Evolutionary conservation across 2,797 vertebrate genomes (phyloP), one percentile per base, ranked within the genome.

Genomic region (Danio choprae): DNA sequence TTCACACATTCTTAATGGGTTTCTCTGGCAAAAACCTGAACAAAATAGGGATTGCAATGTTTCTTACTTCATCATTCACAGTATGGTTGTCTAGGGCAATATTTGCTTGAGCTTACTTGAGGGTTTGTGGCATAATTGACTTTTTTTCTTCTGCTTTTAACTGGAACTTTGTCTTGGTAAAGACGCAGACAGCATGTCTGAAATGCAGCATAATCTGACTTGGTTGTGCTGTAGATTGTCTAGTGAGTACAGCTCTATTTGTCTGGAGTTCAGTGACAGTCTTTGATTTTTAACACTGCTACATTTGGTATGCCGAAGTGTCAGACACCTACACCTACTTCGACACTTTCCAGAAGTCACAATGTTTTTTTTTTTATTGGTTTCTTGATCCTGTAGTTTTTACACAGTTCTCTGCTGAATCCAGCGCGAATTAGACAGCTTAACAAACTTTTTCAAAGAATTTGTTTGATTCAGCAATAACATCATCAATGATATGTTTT

Each of bases 1-100:
- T 58, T 56, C 12, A 58, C 40, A 48, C 20, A 63, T 22, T 48
- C 13, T 50, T 68, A 68, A 68, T 68, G 65, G 44, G 44, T 46
- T 46, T 48, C 44, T 68, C 11, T 12, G 68, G 10, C 6, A 0
- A 22, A 72, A 58, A 44, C 12, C 12, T 56, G 7, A 72, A 53
- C 16, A 43, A 43, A 22, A 56, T 1, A 41, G 6, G 18, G 7
- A 15, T 4, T 2, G 16, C 6, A 8, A 67, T 29, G 64, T 48
- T 16, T 50, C 59, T n/a, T 67, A 48, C 44, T 48, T 16, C 2
- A 16, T 36, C 29, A 29, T 29, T 6, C 3, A 0, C 29, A 51
- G n/a, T 16, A 40, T 38, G 15, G 22, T 69, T 11, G n/a, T 65
- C 43, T 18, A 7, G 18, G 18, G 63, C 41, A 65, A 46, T 11